Evolutionary conservation across 2,888 invertebrate genomes (phyloP), one percentile per base, ranked within the genome.

Genomic region (Trichacis sp.): DNA sequence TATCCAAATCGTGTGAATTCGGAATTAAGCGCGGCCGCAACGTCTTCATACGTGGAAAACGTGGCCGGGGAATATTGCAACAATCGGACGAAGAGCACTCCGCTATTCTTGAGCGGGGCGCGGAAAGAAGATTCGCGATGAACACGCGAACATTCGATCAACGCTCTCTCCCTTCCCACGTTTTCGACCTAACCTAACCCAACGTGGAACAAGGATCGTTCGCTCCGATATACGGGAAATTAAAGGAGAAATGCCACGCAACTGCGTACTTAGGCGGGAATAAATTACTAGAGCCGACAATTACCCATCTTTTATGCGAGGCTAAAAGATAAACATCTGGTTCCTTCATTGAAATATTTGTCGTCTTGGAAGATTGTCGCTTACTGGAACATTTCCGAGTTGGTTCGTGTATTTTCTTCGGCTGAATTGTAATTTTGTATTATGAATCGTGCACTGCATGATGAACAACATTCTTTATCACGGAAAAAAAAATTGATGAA

Each of bases 121-220:
- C 19, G 20, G 61, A 49, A 64, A 51, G 54, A 64, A 60, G 68
- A 67, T 69, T 57, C 63, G 50, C 65, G 65, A 60, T 70, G 69
- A 72, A 56, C 76, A 76, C 76, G 77, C 74, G 69, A 76, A 70
- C 61, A 59, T 72, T 72, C 73, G 70, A 75, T 77, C 76, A 75
- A 70, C 73, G 47, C 52, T 58, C 63, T 58, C 63, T 46, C 50
- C 50, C 58, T 49, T 51, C 53, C 48, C 42, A 40, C 20, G 20
- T 12, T 40, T 40, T 9, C 52, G 61, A 54, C 49, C 49, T 36
- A 54, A 33, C 24, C 33, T 33, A 6, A 2, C 33, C 33, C n/a
- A 6, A 33, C 8, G 33, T 24, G 33, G 58, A 69, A 75, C 73
- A 75, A 75, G 71, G 64, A 70, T 73, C 71, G 61, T 63, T 63